phyloP scores from a whole-genome alignment of 2,113 vertebrate species.

The Gnathonemus echidnorhynchus region DNA sequence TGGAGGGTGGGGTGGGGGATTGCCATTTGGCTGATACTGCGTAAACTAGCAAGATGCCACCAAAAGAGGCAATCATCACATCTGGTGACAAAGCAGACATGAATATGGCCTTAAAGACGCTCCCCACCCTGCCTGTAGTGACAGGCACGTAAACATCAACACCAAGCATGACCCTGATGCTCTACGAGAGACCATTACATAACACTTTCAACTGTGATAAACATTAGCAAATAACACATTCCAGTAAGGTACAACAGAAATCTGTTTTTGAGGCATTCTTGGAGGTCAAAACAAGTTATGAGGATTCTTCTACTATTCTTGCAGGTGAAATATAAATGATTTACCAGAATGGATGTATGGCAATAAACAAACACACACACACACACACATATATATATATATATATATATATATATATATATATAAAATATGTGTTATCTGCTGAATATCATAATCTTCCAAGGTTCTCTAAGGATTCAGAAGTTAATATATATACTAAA shows the following conservation, averaged over 20 bases:
- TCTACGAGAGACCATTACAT: background rate
- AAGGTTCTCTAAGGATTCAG: background rate
- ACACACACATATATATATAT: no score
- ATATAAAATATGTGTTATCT: no score
- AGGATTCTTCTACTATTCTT: background rate
- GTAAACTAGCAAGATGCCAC: background rate
- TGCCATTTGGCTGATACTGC: background rate
- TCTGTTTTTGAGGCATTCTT: background rate
- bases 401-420: no score
- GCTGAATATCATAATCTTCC: background rate
- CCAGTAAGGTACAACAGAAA: background rate
- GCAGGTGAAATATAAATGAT: background rate
- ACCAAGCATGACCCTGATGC: background rate
- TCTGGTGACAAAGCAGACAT: background rate
- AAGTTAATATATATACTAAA: background rate
- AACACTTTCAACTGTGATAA: background rate
- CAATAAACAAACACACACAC: background rate
- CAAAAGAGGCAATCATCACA: background rate
- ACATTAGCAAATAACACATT: background rate
- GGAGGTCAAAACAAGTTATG: background rate
- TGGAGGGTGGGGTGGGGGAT: no score
- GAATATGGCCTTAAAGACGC: background rate
- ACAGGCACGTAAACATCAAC: background rate
- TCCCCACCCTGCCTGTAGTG: background rate
- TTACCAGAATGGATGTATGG: background rate